Evolutionary conservation across 2,888 invertebrate species (phyloP), one percentile per base, ranked within the genome.

Genomic region (Stenichneumon culpator): DNA sequence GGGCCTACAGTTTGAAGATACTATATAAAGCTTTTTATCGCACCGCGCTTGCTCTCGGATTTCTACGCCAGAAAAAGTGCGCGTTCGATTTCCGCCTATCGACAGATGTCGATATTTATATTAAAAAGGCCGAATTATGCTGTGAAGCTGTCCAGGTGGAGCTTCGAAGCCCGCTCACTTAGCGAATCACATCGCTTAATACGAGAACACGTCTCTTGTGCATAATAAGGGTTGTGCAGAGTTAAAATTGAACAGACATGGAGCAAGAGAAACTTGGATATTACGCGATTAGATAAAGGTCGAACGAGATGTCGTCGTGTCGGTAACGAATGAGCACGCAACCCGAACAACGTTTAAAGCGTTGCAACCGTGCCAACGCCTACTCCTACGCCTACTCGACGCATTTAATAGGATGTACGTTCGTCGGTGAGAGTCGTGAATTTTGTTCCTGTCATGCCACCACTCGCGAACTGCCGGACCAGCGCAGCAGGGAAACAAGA

Each of bases 401-500:
- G 87, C 88, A 88, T 90, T 91, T 90, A 90, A 91, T 90, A 90
- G 90, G 87, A 88, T 89, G 90, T 89, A 88, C 86, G 86, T 84
- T 69, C 63, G 75, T 85, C 75, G 82, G 74, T 85, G 88, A 88
- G 85, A 86, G 84, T 89, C 89, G 89, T 89, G 90, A 90, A 91
- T 90, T 89, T 89, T 89, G 86, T 73, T 36, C 54, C 81, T 87
- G 86, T 86, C 88, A 89, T 88, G 83, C 87, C 32, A 50, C 50
- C 32, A 14, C 36, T 65, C 22, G 50, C n/a, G 50, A 52, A 57
- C 57, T 25, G 22, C 52, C n/a, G 28, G 63, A 79, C 16, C 63
- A 70, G 69, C 60, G 14, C 32, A 63, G 14, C 68, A 5, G 60
- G 39, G 52, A 67, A 68, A 67, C 52, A 57, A 57, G 67, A 74